Base-by-base conservation (phyloP, 2,113 vertebrate species). In the Potamarius usumacintae region DNA sequence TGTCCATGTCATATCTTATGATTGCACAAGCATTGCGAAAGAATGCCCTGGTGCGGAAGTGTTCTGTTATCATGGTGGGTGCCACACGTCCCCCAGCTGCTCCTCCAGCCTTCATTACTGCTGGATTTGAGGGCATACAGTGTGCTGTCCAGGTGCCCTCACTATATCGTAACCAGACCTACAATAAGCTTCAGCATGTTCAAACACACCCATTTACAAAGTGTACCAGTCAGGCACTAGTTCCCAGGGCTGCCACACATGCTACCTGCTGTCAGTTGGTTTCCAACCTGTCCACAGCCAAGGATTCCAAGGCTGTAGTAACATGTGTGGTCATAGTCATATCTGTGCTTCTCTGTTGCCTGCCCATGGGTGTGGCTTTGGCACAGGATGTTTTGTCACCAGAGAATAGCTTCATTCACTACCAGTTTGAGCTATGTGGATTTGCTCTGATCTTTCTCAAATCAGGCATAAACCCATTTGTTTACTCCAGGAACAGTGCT, bases 381-480 rank as follows among this genome's bases (percentile, higher is more conserved):
- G 94, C 97, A 9, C 97, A 96, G 92, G 97, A 97, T 27, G 91
- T 96, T 84, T 91, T 97, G 86, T 96, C 96, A 0, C 92, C 94
- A 5, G 93, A 94, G 0, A 94, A 96, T 12, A 95, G 94, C 88
- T 97, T 97, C 62, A 91, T 96, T 67, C 97, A 98, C 81, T 97
- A 97, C 94, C 98, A 99, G 93, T 97, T 99, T 3, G 97, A 99
- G 92, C 94, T 99, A 52, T 98, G 97, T 20, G 97, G 98, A 17
- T 97, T 99, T 88, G 97, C 98, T 10, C 97, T 99, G 0, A 96
- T 99, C 87, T 98, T 99, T 90, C 95, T 99, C 89, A 99, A 99
- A 87, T 99, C 97, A 0, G 97, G 97, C 81, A 95, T 99, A 89
- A 99, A 99, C 89, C 98, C 98, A 7, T 99, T 99, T 63, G 97